These are phyloP conservation scores for Micromesistius poutassou DNA, from an alignment of 2,797 vertebrate species.

Conservation along the genomic window DNA sequence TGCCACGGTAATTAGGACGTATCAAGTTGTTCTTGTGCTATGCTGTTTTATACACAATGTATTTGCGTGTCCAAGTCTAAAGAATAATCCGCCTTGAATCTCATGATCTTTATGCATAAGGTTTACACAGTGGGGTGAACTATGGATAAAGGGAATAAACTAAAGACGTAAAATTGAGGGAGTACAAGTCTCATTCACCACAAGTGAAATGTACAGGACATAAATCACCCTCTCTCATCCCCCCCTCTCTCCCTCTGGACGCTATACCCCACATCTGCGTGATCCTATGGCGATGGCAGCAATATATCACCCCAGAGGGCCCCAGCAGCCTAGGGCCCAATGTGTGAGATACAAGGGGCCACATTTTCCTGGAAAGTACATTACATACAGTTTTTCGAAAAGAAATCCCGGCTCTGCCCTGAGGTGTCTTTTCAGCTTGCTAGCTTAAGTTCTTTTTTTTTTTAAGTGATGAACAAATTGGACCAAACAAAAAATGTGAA, in stretches of 20 bases:
- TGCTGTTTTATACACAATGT: background rate
- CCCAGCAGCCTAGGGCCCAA: constrained; percentile 40
- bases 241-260: constrained; percentile 23
- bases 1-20: constrained; percentile 10
- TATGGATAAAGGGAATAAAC: background rate
- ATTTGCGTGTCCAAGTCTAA: background rate
- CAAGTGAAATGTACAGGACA: constrained; percentile 67
- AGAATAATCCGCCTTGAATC: background rate
- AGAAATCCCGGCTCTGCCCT: constrained; percentile 32
- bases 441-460: constrained; percentile 27
- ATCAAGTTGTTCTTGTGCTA: constrained; percentile 16
- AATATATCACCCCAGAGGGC: constrained; percentile 62
- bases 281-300: constrained; percentile 57
- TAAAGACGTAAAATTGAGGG: constrained; percentile 44
- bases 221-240: constrained; percentile 58
- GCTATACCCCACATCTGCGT: constrained; percentile 61
- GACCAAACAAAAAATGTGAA: constrained; percentile 45
- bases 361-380: constrained; percentile 66
- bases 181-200: constrained; percentile 53
- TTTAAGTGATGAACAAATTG: constrained; percentile 29
- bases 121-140: background rate
- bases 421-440: constrained; percentile 34
- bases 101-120: background rate
- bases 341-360: constrained; percentile 56
- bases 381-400: constrained; percentile 44